Percentiles rank a stretch among this genome's conserved stretches.
These are phyloP conservation scores for Triplophysa tibetana DNA, from an alignment of 2,113 vertebrate species.

Conservation along the genomic window DNA sequence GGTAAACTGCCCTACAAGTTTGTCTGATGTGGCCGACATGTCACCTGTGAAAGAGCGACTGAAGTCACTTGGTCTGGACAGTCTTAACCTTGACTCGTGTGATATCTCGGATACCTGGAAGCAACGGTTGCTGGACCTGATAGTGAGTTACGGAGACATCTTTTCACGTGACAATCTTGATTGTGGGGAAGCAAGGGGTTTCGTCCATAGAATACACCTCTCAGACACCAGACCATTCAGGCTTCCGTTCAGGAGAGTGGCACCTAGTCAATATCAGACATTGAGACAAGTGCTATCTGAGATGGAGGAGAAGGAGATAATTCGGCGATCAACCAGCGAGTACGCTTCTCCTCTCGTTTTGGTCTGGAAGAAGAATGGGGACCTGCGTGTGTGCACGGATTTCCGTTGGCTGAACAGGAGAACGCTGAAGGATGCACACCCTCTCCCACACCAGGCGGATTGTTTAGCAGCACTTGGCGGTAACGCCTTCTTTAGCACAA, in stretches of 20 bases:
- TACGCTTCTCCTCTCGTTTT: too few species aligned
- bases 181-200: neutral
- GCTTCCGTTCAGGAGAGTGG: neutral
- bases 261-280: too few species aligned
- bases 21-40: neutral
- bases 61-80: conserved; percentile 20
- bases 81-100: conserved; percentile 29
- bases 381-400: too few species aligned
- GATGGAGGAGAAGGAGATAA: neutral
- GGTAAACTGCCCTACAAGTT: neutral
- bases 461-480: too few species aligned
- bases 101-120: conserved; percentile 20
- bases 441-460: too few species aligned
- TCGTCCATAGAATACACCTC: neutral
- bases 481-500: too few species aligned
- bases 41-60: neutral
- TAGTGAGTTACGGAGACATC: conserved; percentile 21
- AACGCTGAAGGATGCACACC: too few species aligned
- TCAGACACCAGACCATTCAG: conserved; percentile 1
- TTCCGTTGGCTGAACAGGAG: too few species aligned
- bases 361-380: too few species aligned
- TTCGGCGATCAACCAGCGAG: too few species aligned
- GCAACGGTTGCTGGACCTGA: neutral
- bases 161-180: conserved; percentile 36
- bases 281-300: neutral